Conservation (phyloP, 1,140 invertebrate species). For the Elymnias hypermnestra region DNA sequence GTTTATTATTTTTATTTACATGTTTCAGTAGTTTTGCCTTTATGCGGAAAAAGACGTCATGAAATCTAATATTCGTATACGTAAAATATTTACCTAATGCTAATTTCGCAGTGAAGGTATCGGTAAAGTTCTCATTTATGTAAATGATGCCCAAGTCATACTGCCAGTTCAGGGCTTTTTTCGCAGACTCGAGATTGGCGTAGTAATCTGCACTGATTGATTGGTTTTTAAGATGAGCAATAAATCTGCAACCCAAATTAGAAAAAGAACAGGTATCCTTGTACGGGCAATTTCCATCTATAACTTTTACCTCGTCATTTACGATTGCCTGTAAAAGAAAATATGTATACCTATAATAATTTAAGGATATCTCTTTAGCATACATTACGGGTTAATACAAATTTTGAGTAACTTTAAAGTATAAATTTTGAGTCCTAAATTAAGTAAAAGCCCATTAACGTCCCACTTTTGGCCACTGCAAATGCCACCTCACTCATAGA, state of each 20-base stretch:
- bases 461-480: no score
- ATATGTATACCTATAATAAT: no score
- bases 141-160: not conserved
- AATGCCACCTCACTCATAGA: no score
- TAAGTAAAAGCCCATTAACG: no score
- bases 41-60: no score
- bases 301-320: not conserved
- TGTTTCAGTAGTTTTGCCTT: no score
- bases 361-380: no score
- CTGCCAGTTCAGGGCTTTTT: not conserved
- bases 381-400: no score
- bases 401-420: no score
- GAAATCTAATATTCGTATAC: no score
- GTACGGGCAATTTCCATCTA: not conserved
- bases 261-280: not conserved
- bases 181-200: not conserved
- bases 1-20: no score
- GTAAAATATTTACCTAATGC: not conserved
- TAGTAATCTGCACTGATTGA: not conserved
- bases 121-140: not conserved
- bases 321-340: not conserved
- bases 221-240: not conserved
- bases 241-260: not conserved
- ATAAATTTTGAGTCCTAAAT: no score
- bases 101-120: not conserved